Base-by-base conservation (phyloP, 2,797 vertebrate species). In the Glossophaga mutica region DNA sequence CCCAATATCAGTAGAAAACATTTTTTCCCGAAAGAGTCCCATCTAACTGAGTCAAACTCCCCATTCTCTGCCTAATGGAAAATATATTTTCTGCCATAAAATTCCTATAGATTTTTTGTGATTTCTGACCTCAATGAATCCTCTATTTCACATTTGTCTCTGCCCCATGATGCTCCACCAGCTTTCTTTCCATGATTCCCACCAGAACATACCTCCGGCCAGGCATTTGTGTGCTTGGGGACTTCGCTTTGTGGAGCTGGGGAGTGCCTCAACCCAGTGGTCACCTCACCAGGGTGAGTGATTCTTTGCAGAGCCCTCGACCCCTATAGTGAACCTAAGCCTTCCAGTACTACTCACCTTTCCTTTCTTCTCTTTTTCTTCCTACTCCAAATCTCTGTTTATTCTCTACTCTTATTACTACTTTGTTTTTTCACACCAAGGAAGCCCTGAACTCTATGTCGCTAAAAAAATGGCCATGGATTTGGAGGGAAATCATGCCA, bases 211-310 rank as follows among this genome's bases (percentile, higher is more conserved):
- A 8, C 1, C 10, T 0, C 26, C 39, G 1, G 7, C 24, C 9
- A 42, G 0, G 32, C 0, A 0, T 26, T 34, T 22, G 12, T 3
- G 24, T 37, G 46, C 46, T 24, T 22, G 32, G 32, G 8, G 4
- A 11, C 22, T 26, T 22, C 21, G 2, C 12, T 19, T 4, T 18
- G 18, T 39, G 34, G 57, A 67, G 57, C 19, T 44, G 16, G 32
- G 15, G 24, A 3, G 50, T 6, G 3, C 6, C 5, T 22, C 0
- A 1, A 3, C 14, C 44, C 46, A 7, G 2, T 0, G 2, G 24
- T 9, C 37, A 14, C 46, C 37, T 11, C 3, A 11, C 34, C 5
- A 18, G 2, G 24, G 18, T 15, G 8, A 19, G 18, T 0, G 1
- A 1, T 46, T 32, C 26, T 71, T 70, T 19, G 48, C 16, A 65